These are phyloP conservation scores for Drosophila obscura DNA, from an alignment of 1,140 invertebrate species.

Conservation along the genomic window DNA sequence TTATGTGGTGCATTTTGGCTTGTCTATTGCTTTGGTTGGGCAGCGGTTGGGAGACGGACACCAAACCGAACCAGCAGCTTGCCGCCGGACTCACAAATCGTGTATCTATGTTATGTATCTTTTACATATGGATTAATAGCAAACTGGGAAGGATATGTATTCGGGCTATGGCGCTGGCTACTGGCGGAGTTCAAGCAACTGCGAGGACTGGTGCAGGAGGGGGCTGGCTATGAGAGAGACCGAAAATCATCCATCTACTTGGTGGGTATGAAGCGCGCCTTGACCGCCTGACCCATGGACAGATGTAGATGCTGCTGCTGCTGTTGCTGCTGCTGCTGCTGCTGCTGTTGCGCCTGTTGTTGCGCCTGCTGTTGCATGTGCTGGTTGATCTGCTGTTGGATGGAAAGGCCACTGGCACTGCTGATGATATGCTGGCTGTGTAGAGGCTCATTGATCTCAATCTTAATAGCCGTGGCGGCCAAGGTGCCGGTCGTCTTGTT, in stretches of 20 bases:
- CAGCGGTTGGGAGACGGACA: conserved; percentile 26
- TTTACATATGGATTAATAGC: conserved; percentile 5
- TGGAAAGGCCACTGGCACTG: conserved; percentile 78
- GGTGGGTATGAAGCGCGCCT: conserved; percentile 81
- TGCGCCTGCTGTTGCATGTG: conserved; percentile 77
- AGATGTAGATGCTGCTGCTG: conserved; percentile 66
- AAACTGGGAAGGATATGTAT: conserved; percentile 6
- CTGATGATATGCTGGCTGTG: conserved; percentile 81
- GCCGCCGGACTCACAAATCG: conserved; percentile 29
- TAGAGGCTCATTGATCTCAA: conserved; percentile 79
- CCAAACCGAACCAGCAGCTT: conserved; percentile 61
- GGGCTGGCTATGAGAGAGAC: conserved; percentile 8
- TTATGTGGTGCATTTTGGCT: conserved; percentile 2
- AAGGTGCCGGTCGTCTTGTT: conserved; percentile 53
- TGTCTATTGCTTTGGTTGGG: conserved; percentile 15
- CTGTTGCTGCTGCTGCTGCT: conserved; percentile 60
- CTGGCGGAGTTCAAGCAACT: neutral
- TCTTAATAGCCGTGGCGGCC: conserved; percentile 75
- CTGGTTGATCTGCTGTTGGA: conserved; percentile 81
- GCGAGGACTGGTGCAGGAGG: neutral
- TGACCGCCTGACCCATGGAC: conserved; percentile 73
- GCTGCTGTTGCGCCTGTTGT: conserved; percentile 49
- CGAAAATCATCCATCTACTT: conserved; percentile 53
- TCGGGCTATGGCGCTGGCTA: neutral
- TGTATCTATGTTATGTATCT: conserved; percentile 8